These are phyloP conservation scores for Petrolisthes manimaculis DNA, from an alignment of 2,888 invertebrate genomes.

Conservation along the genomic window DNA sequence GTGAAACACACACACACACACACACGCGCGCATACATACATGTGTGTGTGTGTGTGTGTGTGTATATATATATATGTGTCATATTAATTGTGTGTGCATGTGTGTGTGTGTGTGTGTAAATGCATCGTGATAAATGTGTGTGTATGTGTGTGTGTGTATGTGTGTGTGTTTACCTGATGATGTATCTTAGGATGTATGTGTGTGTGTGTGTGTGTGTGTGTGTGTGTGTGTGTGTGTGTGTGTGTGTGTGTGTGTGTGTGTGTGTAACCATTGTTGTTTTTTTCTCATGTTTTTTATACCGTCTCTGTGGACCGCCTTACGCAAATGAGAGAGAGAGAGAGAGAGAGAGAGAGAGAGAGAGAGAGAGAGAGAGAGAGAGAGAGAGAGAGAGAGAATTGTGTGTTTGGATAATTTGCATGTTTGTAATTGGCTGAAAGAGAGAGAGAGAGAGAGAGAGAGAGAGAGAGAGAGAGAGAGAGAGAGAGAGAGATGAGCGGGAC, in stretches of 20 bases:
- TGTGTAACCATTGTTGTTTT: background rate
- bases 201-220: background rate
- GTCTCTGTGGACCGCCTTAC: too few relatives aligned
- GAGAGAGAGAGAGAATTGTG: too few relatives aligned
- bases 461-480: too few relatives aligned
- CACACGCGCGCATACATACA: background rate
- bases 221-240: background rate
- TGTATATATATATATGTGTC: background rate
- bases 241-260: background rate
- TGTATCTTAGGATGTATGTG: background rate
- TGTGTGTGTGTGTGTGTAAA: background rate
- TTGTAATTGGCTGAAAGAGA: too few relatives aligned
- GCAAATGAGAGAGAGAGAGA: too few relatives aligned
- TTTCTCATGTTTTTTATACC: too few relatives aligned
- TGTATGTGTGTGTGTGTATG: background rate
- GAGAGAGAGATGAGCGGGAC: too few relatives aligned
- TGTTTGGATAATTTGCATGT: too few relatives aligned
- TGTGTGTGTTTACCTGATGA: background rate
- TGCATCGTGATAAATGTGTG: background rate
- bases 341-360: background rate
- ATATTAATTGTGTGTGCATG: background rate
- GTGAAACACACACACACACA: background rate
- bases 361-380: background rate
- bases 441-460: too few relatives aligned
- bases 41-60: slow-evolving; percentile 6